Evolutionary conservation across 2,888 invertebrate genomes (phyloP), one percentile per base, ranked within the genome.

Genomic region (Tetragonula carbonaria): DNA sequence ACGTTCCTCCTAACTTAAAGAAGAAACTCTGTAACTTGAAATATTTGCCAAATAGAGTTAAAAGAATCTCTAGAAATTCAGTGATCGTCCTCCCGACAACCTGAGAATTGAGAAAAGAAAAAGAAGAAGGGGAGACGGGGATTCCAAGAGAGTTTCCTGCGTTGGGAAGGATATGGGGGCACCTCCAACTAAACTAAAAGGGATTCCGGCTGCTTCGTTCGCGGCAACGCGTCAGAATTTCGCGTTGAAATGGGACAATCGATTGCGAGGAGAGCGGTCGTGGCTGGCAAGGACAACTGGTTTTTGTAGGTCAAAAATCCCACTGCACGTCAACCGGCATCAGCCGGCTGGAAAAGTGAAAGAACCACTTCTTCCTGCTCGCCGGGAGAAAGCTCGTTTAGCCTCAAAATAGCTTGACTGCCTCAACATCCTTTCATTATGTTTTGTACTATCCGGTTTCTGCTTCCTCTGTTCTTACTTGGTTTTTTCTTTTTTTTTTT

Each of bases 231-330:
- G 71, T 67, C 55, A 63, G 73, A 81, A 75, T 84, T 80, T 78
- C 50, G 13, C 70, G 71, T 75, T 74, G 73, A 90, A 89, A 89
- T 88, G 84, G 89, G 84, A 89, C 88, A 84, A 91, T 91, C 91
- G 88, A 91, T 91, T 73, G 72, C 23, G 38, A 33, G 68, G 28
- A 65, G 57, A 14, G 23, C 16, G 67, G 33, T 59, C 66, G 72
- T n/a, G 55, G 68, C 55, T 81, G 74, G 71, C 86, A 86, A 85
- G 77, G 84, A 81, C 79, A 82, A 78, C 67, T 66, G 57, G 77
- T 83, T 85, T 74, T 63, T 72, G 62, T 79, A 63, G 85, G 86
- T 84, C 82, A 74, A 21, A 86, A 77, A 72, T 74, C 72, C 67
- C 55, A 45, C 63, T 71, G 73, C 16, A 33, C 28, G 65, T 72